Evolutionary conservation across 2,797 vertebrate species (phyloP).

Genomic region (Alcedo atthis): DNA sequence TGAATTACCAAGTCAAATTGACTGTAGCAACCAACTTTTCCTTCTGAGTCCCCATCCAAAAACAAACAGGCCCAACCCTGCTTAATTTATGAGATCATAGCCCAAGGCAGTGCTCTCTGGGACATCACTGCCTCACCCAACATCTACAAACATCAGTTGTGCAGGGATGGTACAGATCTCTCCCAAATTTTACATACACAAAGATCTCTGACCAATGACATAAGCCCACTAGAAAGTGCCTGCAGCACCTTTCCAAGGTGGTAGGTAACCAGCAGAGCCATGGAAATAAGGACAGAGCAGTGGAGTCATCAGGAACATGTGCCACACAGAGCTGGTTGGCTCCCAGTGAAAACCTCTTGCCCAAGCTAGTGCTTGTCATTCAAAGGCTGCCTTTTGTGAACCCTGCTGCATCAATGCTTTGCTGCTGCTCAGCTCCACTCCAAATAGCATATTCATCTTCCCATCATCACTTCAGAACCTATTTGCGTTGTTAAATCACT

Average conservation of each 20-base stretch:
- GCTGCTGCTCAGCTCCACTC: not conserved
- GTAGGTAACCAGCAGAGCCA: not conserved
- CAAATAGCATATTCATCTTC: not conserved
- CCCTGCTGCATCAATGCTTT: not conserved
- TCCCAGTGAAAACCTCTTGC: not conserved
- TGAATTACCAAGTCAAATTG: slow-evolving; percentile 59
- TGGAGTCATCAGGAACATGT: not conserved
- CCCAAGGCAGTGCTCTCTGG: slow-evolving; percentile 2
- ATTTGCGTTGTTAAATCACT: slow-evolving; percentile 34
- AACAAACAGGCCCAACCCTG: slow-evolving; percentile 37
- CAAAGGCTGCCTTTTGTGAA: slow-evolving; percentile 3
- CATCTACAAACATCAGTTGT: slow-evolving; percentile 38
- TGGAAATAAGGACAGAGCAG: not conserved
- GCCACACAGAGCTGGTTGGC: not conserved
- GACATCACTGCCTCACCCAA: slow-evolving; percentile 37
- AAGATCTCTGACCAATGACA: slow-evolving; percentile 62
- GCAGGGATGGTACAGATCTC: slow-evolving; percentile 20
- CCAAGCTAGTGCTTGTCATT: not conserved
- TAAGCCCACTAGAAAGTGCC: slow-evolving; percentile 41
- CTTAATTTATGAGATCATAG: slow-evolving; percentile 44
- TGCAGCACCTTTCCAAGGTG: not conserved
- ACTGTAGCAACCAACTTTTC: slow-evolving; percentile 25
- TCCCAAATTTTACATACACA: slow-evolving; percentile 41
- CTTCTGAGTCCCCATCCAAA: slow-evolving; percentile 19
- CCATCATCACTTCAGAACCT: not conserved